Base-by-base conservation (phyloP, 2,797 vertebrate genomes). In the Pseudomugil tenellus region DNA sequence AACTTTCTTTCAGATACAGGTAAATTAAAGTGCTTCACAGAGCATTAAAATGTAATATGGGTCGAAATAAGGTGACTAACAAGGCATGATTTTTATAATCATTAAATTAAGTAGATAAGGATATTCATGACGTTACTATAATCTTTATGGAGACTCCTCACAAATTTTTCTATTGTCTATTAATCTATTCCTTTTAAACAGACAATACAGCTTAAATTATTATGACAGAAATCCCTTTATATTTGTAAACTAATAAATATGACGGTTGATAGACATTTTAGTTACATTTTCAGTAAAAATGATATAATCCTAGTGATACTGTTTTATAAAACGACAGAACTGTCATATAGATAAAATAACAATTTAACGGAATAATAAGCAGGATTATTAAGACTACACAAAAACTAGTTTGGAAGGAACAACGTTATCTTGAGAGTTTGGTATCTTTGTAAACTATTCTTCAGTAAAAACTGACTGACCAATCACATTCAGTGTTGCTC, bases 401-500 rank as follows among this genome's bases (percentile, higher is more conserved):
- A 3, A 48, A 8, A 29, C 29, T 29, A 29, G 39, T 8, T 6
- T 16, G 1, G 35, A 3, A 19, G 39, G 16, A 7, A 16, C 12
- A 46, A 21, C 6, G 6, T 46, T 21, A n/a, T 19, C 32, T 52
- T 11, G 19, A 63, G 16, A 52, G 8, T 29, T 14, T 26, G n/a
- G 25, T 19, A 28, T 14, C 28, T n/a, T 63, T 25, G 29, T 41
- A 7, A 2, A 19, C 19, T 43, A 1, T 41, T 13, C 34, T 49
- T 26, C 34, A 17, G 6, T 13, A 25, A 26, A 31, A 31, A 29
- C 28, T n/a, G 7, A 0, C 10, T 21, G 53, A 12, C 92, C 92
- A 93, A 93, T 92, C 85, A 84, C 0, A 25, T 64, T 8, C 4
- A 3, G 4, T 25, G 6, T 92, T 92, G 64, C 66, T 86, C 29